Conservation (phyloP, 2,888 invertebrate genomes). For the Cerceris rybyensis region DNA sequence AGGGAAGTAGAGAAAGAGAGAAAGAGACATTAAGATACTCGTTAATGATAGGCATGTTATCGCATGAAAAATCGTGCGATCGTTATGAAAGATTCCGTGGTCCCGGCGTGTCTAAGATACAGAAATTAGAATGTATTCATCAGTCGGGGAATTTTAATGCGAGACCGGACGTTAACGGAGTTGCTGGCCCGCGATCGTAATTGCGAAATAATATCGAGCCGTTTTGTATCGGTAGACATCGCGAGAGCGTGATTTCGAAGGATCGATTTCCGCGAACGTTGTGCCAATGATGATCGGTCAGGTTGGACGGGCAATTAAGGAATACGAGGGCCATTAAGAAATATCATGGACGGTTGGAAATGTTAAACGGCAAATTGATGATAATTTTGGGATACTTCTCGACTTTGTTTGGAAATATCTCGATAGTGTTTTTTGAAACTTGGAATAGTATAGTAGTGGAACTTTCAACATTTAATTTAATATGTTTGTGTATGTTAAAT, state of each 20-base stretch:
- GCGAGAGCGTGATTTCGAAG: neutral
- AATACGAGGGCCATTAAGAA: conserved; percentile 6
- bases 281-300: conserved; percentile 1
- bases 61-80: conserved; percentile 63
- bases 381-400: neutral
- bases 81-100: conserved; percentile 50
- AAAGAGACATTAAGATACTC: conserved; percentile 54
- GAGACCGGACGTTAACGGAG: conserved; percentile 1
- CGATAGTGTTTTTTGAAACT: too few species aligned
- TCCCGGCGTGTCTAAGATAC: conserved; percentile 38
- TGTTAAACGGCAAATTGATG: conserved; percentile 40
- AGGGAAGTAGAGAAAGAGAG: conserved; percentile 31
- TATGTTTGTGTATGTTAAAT: too few species aligned
- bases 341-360: neutral
- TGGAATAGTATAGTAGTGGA: too few species aligned
- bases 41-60: conserved; percentile 62
- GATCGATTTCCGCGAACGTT: neutral
- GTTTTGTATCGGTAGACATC: neutral
- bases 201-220: conserved; percentile 6
- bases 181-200: neutral
- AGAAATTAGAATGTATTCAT: conserved; percentile 47
- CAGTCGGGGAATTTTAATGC: conserved; percentile 49
- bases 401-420: too few species aligned
- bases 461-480: too few species aligned
- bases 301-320: conserved; percentile 1